Evolutionary conservation across 1,140 invertebrate genomes (phyloP).

Genomic region (Trigoniulus corallinus): DNA sequence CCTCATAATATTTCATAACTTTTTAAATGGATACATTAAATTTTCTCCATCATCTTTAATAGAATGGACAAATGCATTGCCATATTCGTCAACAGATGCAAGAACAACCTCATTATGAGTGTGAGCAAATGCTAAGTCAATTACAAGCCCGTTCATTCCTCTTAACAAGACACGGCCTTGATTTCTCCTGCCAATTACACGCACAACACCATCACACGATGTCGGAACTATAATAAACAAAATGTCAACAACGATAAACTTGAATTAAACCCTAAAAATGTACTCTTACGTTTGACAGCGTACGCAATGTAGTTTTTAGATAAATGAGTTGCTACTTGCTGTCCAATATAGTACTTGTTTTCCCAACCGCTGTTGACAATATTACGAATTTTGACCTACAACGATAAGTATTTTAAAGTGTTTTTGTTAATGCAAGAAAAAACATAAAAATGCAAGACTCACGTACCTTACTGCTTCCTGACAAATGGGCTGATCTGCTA

Average conservation of each 20-base stretch:
- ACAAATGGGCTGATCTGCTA: constrained; percentile 37
- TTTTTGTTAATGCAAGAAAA: not conserved
- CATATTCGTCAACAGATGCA: constrained; percentile 67
- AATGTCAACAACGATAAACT: constrained; percentile 1
- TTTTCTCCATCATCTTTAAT: constrained; percentile 37
- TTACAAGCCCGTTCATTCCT: constrained; percentile 62
- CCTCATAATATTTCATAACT: too few species aligned
- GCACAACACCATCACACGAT: constrained; percentile 54
- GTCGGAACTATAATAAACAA: constrained; percentile 32
- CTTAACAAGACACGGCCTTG: constrained; percentile 64
- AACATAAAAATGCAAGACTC: not conserved
- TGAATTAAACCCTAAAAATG: constrained; percentile 2
- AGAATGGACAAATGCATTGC: constrained; percentile 62
- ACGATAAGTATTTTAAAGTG: not conserved
- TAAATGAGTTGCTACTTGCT: constrained; percentile 72
- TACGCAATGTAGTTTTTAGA: constrained; percentile 74
- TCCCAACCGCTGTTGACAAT: constrained; percentile 89
- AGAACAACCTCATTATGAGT: constrained; percentile 54
- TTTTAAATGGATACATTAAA: constrained; percentile 27
- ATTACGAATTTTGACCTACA: constrained; percentile 67
- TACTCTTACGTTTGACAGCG: constrained; percentile 57
- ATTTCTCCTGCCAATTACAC: constrained; percentile 57
- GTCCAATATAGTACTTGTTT: constrained; percentile 61
- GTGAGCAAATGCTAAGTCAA: constrained; percentile 79
- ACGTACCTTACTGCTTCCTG: constrained; percentile 20